Evolutionary conservation across 1,140 invertebrate genomes (phyloP).

Genomic region (Magallana angulata): DNA sequence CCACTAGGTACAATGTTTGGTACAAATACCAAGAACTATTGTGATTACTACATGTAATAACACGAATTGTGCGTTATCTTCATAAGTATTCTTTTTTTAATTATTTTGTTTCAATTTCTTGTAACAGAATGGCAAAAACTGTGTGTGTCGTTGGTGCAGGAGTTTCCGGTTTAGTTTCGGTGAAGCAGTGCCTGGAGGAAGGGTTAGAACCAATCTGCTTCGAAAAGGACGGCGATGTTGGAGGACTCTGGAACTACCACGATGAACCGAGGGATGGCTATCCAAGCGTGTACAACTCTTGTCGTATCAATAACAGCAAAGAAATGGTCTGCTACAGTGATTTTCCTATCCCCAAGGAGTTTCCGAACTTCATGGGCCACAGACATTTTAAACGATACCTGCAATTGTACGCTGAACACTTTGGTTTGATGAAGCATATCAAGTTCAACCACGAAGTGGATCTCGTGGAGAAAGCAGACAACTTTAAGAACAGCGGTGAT

Average conservation of each 20-base stretch:
- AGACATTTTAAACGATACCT: constrained; percentile 78
- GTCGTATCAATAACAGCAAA: constrained; percentile 81
- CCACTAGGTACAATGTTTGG: too few relatives aligned
- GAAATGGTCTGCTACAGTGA: constrained; percentile 81
- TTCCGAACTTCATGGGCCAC: constrained; percentile 81
- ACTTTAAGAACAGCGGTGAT: constrained; percentile 60
- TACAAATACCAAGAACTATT: too few relatives aligned
- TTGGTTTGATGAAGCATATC: constrained; percentile 73
- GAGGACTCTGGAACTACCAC: constrained; percentile 73
- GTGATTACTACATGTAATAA: too few relatives aligned
- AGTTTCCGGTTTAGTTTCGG: constrained; percentile 76
- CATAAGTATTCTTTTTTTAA: too few relatives aligned
- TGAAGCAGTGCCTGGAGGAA: constrained; percentile 80
- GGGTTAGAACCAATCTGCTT: constrained; percentile 79
- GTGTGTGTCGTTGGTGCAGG: constrained; percentile 79
- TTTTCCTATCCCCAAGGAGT: constrained; percentile 80
- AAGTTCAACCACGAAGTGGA: constrained; percentile 57
- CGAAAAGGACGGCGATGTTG: constrained; percentile 76
- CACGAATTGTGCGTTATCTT: too few relatives aligned
- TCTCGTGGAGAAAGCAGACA: constrained; percentile 51
- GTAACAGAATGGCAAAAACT: constrained; percentile 50
- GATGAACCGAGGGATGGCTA: constrained; percentile 56
- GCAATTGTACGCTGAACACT: constrained; percentile 77
- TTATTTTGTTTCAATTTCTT: too few relatives aligned
- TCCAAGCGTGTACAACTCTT: constrained; percentile 74